Evolutionary conservation across 53 echinoderm and acorn worm species (phyloP).

Genomic region (Echinarachnius parma): DNA sequence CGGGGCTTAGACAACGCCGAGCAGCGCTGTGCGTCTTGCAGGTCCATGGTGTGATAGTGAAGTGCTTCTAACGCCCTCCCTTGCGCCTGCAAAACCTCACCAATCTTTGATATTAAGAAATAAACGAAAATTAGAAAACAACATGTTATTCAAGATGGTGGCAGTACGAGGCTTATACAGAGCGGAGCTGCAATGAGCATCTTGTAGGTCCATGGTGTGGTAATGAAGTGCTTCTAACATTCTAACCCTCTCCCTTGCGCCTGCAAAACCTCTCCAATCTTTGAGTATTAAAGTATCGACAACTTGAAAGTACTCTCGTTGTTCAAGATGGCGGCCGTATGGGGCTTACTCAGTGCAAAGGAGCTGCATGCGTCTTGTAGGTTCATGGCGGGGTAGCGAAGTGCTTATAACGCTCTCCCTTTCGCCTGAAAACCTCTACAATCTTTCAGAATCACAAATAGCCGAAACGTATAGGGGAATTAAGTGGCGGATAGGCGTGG

Average conservation of each 20-base stretch:
- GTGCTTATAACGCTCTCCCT: conserved; percentile 50
- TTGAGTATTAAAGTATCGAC: too few relatives aligned
- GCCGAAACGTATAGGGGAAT: neutral
- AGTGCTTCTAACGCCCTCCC: conserved; percentile 62
- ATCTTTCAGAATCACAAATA: neutral
- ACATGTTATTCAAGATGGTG: conserved; percentile 74
- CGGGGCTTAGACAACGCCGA: conserved; percentile 73
- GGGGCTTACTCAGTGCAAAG: conserved; percentile 68
- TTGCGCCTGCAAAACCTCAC: conserved; percentile 69
- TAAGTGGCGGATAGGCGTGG: too few relatives aligned
- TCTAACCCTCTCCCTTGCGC: conserved; percentile 55
- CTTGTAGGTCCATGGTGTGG: conserved; percentile 64
- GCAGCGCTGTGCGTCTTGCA: conserved; percentile 59
- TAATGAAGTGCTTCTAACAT: conserved; percentile 51
- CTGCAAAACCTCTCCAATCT: conserved; percentile 77
- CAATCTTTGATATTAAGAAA: too few relatives aligned
- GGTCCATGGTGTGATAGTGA: conserved; percentile 59
- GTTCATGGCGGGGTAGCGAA: conserved; percentile 62
- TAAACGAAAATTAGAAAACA: neutral
- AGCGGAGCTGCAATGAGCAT: conserved; percentile 62
- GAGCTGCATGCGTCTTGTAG: conserved; percentile 56
- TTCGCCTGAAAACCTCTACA: conserved; percentile 55
- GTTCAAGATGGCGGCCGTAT: conserved; percentile 76
- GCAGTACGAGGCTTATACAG: conserved; percentile 76
- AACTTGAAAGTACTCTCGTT: conserved; percentile 32